Base-by-base conservation (phyloP, 2,888 invertebrate species). In the Brachynemurus nebulosus region DNA sequence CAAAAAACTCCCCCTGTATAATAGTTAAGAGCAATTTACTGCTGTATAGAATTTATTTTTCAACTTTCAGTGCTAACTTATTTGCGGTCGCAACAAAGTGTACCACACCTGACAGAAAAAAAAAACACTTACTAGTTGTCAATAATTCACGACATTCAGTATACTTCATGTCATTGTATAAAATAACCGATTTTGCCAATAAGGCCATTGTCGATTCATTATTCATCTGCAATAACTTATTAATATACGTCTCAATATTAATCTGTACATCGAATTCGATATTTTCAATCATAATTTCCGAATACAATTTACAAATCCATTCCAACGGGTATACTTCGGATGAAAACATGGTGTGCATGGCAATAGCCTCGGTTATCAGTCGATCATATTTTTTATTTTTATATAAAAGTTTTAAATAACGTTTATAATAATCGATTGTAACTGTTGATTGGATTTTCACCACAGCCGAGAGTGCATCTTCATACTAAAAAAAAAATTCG, bases 251-350 rank as follows among this genome's bases (percentile, higher is more conserved):
- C 44, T 70, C 66, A 50, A 79, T 68, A 42, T 50, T 45, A 49
- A 45, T 39, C n/a, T n/a, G n/a, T n/a, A n/a, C n/a, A 41, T 47
- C 45, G 39, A 54, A 34, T 30, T 46, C 16, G 40, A 50, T 58
- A 47, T 51, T 60, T 56, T 56, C 65, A 45, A 55, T 57, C 47
- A 48, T 57, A 44, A 48, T 48, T 53, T 78, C 73, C 46, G 69
- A 68, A 54, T 69, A 76, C 1, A 70, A 63, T 54, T 71, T 71
- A 53, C 78, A 78, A 45, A 78, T 68, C 74, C 76, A 77, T 57
- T 76, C 75, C 45, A 74, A 60, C 1, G 73, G 66, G 51, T 67
- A 68, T 16, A 62, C 56, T 52, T 72, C 69, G 1, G 63, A 60
- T 3, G 69, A 65, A 55, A 68, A 73, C 5, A 65, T 50, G 19